Evolutionary conservation across 2,797 vertebrate genomes (phyloP).

Genomic region (Sciurus vulgaris): DNA sequence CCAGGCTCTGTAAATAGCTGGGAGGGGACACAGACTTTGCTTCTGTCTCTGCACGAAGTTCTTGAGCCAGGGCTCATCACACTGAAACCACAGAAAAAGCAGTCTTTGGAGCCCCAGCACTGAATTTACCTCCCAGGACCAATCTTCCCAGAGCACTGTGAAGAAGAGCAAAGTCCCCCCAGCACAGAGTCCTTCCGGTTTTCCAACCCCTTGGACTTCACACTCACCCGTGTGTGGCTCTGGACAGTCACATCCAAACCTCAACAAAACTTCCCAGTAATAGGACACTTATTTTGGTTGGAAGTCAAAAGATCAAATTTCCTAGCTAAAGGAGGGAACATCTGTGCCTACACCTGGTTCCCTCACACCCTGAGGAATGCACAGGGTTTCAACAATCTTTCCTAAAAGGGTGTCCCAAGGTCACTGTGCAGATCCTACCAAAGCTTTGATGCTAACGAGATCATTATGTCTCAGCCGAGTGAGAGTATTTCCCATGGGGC

Average conservation of each 20-base stretch:
- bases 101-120: not conserved
- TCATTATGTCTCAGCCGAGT: slow-evolving; percentile 67
- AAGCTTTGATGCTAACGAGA: slow-evolving; percentile 66
- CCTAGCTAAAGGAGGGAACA: not conserved
- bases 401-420: not conserved
- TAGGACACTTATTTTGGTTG: no score
- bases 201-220: not conserved
- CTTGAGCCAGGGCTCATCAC: not conserved
- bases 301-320: slow-evolving; percentile 13
- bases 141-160: not conserved
- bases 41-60: not conserved
- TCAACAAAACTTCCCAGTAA: not conserved
- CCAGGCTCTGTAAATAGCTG: rapidly evolving
- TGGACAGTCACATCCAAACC: not conserved
- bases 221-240: rapidly evolving
- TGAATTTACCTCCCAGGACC: not conserved
- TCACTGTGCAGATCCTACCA: not conserved
- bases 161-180: not conserved
- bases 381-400: slow-evolving; percentile 32
- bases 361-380: not conserved
- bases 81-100: not conserved
- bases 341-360: not conserved
- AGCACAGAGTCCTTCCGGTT: not conserved
- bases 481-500: slow-evolving; percentile 67
- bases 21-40: not conserved